Evolutionary conservation across 2,888 invertebrate species (phyloP), one percentile per base, ranked within the genome.

Genomic region (Standfussiana lucernea): DNA sequence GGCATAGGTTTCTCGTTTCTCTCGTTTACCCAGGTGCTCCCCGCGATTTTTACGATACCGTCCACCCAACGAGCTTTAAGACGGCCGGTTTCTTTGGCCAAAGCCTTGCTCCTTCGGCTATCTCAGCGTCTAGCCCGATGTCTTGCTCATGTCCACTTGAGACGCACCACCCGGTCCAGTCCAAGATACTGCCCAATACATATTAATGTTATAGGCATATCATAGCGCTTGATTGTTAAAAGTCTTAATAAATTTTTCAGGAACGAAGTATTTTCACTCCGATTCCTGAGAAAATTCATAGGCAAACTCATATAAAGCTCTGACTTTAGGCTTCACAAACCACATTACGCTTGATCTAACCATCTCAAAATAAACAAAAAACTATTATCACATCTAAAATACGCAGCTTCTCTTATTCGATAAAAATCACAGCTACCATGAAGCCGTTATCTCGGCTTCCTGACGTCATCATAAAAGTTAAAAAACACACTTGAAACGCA

Each of bases 401-500:
- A 65, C 15, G 35, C 61, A 66, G 69, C 50, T 62, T 68, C 76
- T 67, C 72, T 45, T 13, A 69, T 56, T 24, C 32, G 83, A 83
- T 83, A 67, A 65, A 59, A 75, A 86, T 86, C 84, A 66, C 50
- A 73, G 74, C 37, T 37, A 67, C 78, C 69, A 77, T 66, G 75
- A 75, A 75, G 53, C 67, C 71, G 83, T 68, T 79, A 85, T 69
- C 80, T 73, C 42, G 21, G 32, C 53, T 56, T 69, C 64, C 47
- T 76, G 79, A 83, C 84, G 72, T 75, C 70, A 78, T 82, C 61
- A 78, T 82, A 87, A 84, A 82, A 87, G 85, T 84, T 79, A 78
- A 73, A 61, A 67, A 74, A 79, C 61, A 40, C 47, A 73, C 76
- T 76, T 73, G 62, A 80, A 77, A 64, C 42, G 8, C 72, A 21